Conservation (phyloP, 2,113 vertebrate genomes). For the Elephas maximus region DNA sequence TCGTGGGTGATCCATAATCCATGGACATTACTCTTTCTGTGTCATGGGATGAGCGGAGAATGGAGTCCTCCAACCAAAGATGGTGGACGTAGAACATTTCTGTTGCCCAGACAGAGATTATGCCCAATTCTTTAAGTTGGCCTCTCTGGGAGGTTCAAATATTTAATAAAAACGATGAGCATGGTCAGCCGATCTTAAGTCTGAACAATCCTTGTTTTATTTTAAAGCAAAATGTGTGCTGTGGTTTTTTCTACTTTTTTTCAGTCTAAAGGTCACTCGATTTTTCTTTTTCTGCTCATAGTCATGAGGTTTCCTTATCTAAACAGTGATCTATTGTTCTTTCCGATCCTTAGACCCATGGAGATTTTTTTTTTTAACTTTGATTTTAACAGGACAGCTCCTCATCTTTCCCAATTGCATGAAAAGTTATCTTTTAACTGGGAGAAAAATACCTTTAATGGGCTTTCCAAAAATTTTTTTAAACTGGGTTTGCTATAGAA, state of each 20-base stretch:
- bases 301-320: slow-evolving; percentile 52
- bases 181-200: slow-evolving; percentile 24
- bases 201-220: slow-evolving; percentile 74
- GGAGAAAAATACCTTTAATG: slow-evolving; percentile 54
- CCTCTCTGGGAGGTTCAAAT: slow-evolving; percentile 29
- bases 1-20: neutral
- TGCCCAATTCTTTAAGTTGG: neutral
- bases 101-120: neutral
- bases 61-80: neutral
- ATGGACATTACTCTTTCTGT: neutral
- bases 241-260: slow-evolving; percentile 20
- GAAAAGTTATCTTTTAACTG: slow-evolving; percentile 59
- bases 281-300: slow-evolving; percentile 70
- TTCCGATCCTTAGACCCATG: slow-evolving; percentile 62
- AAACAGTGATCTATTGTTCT: slow-evolving; percentile 70
- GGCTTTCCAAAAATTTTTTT: slow-evolving; percentile 73
- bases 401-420: neutral
- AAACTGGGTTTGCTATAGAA: slow-evolving; percentile 54
- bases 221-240: slow-evolving; percentile 68
- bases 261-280: slow-evolving; percentile 74
- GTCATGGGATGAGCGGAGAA: neutral
- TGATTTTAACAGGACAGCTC: slow-evolving; percentile 63
- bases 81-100: neutral
- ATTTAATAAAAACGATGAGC: slow-evolving; percentile 64
- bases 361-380: slow-evolving; percentile 67